Evolutionary conservation across 2,888 invertebrate genomes (phyloP).

Genomic region (Andrena camellia): DNA sequence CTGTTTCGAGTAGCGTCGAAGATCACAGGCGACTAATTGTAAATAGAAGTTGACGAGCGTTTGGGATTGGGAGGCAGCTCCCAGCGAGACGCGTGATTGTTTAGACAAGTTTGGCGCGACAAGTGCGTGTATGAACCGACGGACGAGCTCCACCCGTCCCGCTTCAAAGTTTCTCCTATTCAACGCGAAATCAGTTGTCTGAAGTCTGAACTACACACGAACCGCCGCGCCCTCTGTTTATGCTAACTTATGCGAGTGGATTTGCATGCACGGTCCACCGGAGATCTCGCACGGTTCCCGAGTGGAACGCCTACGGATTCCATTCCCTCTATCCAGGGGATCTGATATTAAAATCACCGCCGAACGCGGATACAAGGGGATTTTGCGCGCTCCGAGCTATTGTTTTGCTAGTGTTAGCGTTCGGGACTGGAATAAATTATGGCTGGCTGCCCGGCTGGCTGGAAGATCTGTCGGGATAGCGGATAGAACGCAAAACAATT

Average conservation of each 20-base stretch:
- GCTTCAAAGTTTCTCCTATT: constrained; percentile 42
- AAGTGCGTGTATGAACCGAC: background rate
- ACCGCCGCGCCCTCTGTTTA: constrained; percentile 61
- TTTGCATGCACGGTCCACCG: constrained; percentile 61
- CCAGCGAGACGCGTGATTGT: background rate
- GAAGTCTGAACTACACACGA: constrained; percentile 57
- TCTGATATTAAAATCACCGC: constrained; percentile 65
- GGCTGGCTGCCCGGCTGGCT: background rate
- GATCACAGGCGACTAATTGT: background rate
- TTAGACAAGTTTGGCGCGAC: background rate
- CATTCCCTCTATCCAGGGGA: constrained; percentile 28
- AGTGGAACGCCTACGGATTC: constrained; percentile 41
- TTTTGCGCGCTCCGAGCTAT: background rate
- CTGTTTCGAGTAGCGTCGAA: background rate
- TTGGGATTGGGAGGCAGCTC: background rate
- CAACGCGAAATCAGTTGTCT: constrained; percentile 55
- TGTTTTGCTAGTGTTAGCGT: constrained; percentile 25
- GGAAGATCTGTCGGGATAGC: constrained; percentile 10
- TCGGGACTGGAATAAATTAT: constrained; percentile 44
- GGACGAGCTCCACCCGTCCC: constrained; percentile 5
- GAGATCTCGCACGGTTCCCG: constrained; percentile 34
- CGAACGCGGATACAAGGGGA: background rate
- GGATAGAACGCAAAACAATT: background rate
- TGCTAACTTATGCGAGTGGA: constrained; percentile 70
- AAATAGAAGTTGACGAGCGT: background rate